Evolutionary conservation across 37 sponge, comb jelly and placozoan genomes (phyloP), one percentile per base, ranked within the genome.

Genomic region (Bolinopsis microptera): DNA sequence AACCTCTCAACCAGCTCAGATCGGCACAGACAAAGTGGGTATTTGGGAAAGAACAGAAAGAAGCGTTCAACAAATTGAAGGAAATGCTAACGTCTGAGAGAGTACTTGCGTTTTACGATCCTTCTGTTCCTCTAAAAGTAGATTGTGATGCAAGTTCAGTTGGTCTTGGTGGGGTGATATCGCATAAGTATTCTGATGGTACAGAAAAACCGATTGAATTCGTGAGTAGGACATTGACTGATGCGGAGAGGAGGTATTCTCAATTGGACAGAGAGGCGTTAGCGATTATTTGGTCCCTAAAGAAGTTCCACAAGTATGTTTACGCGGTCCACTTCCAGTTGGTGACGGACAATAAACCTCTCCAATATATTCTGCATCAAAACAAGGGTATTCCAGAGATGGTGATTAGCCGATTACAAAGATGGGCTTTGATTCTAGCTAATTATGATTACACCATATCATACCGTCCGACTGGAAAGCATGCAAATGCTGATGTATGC

Each of bases 231-330:
- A 95, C 82, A 0, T 69, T 96, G 38, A 26, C 94, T 5, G 22
- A 32, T 1, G 31, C 69, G 1, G 96, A 96, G 69, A 22, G 61
- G 0, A 96, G 94, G 0, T 96, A 95, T 32, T 68, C 94, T 30
- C 96, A 95, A 61, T 90, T 95, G 0, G 96, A 95, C 38, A 95
- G 92, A 74, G 94, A 94, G 35, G 93, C 94, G 22, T 40, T 94
- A 18, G 30, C 80, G 9, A 92, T 94, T 1, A 38, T 95, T 0
- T 95, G 69, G 70, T 94, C 94, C 1, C 39, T 96, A 0, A 82
- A 92, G 33, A 37, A 48, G 69, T 68, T 95, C 32, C 95, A 96
- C 76, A n/a, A 30, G 0, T 96, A 96, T 83, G 72, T 96, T 16
- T 96, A 80, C 94, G 96, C 95, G 24, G 16, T 74, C 30, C 35